phyloP scores from a whole-genome alignment of 2,797 vertebrate species.

The Alosa sapidissima region DNA sequence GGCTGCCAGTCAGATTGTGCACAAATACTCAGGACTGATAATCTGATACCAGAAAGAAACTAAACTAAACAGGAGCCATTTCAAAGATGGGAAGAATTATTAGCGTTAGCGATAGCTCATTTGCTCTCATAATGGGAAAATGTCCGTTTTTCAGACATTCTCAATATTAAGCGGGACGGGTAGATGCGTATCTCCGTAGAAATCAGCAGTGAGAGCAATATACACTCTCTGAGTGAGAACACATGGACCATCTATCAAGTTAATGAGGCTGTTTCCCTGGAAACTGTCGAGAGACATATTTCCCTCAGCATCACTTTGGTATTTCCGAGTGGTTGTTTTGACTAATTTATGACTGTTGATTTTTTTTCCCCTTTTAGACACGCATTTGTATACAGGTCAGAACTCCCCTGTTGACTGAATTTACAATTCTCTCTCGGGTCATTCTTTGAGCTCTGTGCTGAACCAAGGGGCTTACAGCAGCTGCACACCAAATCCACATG shows the following conservation, averaged over 20 bases:
- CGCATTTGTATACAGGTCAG: not conserved
- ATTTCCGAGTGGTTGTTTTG: not conserved
- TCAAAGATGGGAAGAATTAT: not conserved
- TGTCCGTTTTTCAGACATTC: not conserved
- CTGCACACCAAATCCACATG: conserved; percentile 3
- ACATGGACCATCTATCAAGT: conserved; percentile 13
- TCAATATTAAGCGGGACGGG: not conserved
- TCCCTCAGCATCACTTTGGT: not conserved
- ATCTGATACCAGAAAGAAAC: not conserved
- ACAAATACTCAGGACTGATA: not conserved
- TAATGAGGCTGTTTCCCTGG: not conserved
- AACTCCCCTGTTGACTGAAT: not conserved
- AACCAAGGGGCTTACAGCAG: not conserved
- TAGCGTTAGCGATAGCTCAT: not conserved
- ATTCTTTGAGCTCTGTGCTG: conserved; percentile 8
- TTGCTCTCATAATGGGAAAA: not conserved
- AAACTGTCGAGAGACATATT: conserved; percentile 2
- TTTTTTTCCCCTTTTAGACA: not conserved
- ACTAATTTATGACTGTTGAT: not conserved
- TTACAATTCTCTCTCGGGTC: not conserved
- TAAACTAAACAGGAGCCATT: not conserved
- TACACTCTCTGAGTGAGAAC: not conserved
- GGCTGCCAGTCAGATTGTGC: not conserved
- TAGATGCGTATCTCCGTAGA: not conserved
- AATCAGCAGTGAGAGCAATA: too few relatives aligned